Base-by-base conservation (phyloP, 2,797 vertebrate genomes). In the Hydrolagus colliei region DNA sequence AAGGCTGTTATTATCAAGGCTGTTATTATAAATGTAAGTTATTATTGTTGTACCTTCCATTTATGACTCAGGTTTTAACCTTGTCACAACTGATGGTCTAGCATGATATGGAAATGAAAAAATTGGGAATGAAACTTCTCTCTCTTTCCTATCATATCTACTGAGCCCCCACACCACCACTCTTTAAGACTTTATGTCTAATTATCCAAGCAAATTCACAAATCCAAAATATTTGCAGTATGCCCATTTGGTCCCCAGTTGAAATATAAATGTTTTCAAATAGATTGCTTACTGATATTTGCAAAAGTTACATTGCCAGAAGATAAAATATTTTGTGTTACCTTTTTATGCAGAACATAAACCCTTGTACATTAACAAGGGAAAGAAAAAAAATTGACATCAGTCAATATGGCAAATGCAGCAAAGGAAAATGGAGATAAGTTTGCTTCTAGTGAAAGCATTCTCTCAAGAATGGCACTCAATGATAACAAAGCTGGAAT, bases 401-500 rank as follows among this genome's bases (percentile, higher is more conserved):
- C 27, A 68, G 16, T 10, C 32, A 84, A 7, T 18, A 84, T 84
- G 79, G 79, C 67, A 84, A 14, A 16, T 35, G 41, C 32, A 7
- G 10, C 79, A 68, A 71, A 84, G 71, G 85, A 63, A 71, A 82
- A 90, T 65, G 88, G 92, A 9, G 89, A 85, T 85, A 67, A 8
- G 35, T 86, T 74, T 16, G 73, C 72, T 67, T 85, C 86, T 82
- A 87, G 72, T 88, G 91, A 63, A 88, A 93, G 90, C 9, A 86
- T 96, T 89, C 92, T 98, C 35, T 96, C 96, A 90, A 94, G 97
- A 88, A 93, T 99, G 94, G 96, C 96, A 52, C 96, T 99, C 87
- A 99, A 99, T 89, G 98, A 99, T 91, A 99, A 99, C 92, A 99
- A 99, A 90, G 97, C 98, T 88, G 97, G 98, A 82, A 99, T 99